These are phyloP conservation scores for Bellardia bayeri DNA, from an alignment of 2,888 invertebrate genomes.

Conservation along the genomic window DNA sequence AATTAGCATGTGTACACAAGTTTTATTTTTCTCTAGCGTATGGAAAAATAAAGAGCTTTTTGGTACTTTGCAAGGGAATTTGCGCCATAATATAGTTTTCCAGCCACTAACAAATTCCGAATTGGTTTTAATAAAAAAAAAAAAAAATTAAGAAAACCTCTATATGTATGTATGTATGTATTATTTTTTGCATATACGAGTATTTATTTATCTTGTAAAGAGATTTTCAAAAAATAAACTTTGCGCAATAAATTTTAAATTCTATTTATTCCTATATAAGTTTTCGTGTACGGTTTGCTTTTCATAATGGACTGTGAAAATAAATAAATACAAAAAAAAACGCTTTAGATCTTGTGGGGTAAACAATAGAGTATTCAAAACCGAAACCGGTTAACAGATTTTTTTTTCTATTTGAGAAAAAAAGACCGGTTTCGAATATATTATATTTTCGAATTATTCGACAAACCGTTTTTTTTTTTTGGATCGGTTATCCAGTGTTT, in stretches of 20 bases:
- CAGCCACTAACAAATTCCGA: slow-evolving; percentile 21
- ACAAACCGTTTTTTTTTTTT: no score
- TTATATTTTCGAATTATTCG: no score
- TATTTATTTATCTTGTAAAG: slow-evolving; percentile 20
- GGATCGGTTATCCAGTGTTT: no score
- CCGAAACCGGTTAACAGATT: no score
- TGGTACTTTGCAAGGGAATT: slow-evolving; percentile 6
- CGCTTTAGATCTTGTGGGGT: not conserved
- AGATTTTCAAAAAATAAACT: slow-evolving; percentile 24
- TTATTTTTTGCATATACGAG: not conserved
- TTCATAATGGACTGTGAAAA: slow-evolving; percentile 19
- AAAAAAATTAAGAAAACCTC: slow-evolving; percentile 1
- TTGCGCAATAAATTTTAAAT: slow-evolving; percentile 47
- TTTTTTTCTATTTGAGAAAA: no score
- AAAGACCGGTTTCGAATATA: no score
- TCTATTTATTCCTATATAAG: slow-evolving; percentile 34
- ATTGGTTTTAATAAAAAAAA: slow-evolving; percentile 21
- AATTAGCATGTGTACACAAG: slow-evolving; percentile 70
- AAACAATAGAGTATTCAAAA: not conserved
- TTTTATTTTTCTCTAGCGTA: not conserved
- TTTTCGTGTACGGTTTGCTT: slow-evolving; percentile 3
- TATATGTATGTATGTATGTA: not conserved
- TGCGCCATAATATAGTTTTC: not conserved
- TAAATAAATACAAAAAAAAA: not conserved
- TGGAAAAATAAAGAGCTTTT: slow-evolving; percentile 47